Evolutionary conservation across 2,113 vertebrate genomes (phyloP).

Genomic region (Salvator merianae): DNA sequence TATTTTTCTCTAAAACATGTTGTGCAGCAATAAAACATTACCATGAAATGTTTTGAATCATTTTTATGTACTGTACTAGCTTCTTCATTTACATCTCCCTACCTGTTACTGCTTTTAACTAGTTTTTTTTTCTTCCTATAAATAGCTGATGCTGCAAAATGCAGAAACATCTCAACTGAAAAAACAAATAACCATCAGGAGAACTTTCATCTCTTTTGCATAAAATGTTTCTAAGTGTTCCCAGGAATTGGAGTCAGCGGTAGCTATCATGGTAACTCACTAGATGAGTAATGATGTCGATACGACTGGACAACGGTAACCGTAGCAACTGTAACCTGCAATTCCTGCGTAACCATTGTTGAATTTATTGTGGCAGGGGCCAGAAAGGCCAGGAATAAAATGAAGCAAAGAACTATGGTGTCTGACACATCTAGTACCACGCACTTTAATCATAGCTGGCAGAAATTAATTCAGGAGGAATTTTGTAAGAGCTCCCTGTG

Average conservation of each 20-base stretch:
- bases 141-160: background rate
- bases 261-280: slow-evolving; percentile 51
- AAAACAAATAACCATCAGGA: background rate
- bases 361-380: slow-evolving; percentile 80
- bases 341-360: slow-evolving; percentile 71
- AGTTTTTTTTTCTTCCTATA: background rate
- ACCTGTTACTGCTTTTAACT: slow-evolving; percentile 5
- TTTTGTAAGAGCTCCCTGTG: slow-evolving; percentile 56
- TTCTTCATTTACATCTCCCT: background rate
- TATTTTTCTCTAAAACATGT: background rate
- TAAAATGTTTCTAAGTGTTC: slow-evolving; percentile 29
- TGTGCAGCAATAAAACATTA: background rate
- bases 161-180: background rate
- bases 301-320: slow-evolving; percentile 77
- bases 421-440: slow-evolving; percentile 75
- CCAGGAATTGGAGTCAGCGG: slow-evolving; percentile 35
- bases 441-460: slow-evolving; percentile 78
- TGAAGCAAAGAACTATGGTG: slow-evolving; percentile 72
- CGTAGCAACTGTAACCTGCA: slow-evolving; percentile 83
- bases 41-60: background rate
- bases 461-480: slow-evolving; percentile 78
- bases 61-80: background rate
- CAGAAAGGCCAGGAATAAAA: slow-evolving; percentile 76
- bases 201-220: background rate
- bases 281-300: slow-evolving; percentile 75